Evolutionary conservation across 2,797 vertebrate species (phyloP), one percentile per base, ranked within the genome.

Genomic region (Dallia pectoralis): DNA sequence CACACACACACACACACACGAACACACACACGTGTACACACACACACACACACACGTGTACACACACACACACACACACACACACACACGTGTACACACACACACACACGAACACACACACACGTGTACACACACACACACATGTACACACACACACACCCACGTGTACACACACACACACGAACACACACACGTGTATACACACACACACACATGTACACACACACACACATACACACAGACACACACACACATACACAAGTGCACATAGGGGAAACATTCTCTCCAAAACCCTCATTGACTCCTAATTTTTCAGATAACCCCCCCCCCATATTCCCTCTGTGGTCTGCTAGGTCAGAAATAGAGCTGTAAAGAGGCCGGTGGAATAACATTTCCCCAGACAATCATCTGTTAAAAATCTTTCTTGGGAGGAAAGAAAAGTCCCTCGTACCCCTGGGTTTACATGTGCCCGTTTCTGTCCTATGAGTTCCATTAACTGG

Each of bases 231-330:
- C 30, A 65, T 64, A 30, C 67, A 27, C 53, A 68, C 33, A 53
- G 9, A 44, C 77, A 51, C 27, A 36, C 30, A 33, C 32, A 70
- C 19, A 36, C 32, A 59, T 32, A 18, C 51, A 70, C 51, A 59
- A 30, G 59, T 51, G 25, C 69, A 48, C 36, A 73, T 29, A 67
- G 29, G 40, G 29, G 27, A 40, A 6, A 69, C 11, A 69, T 15
- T 77, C 83, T 87, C 82, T 81, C 86, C 67, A 40, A 73, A 78
- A 78, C 67, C 67, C 73, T 76, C 32, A 81, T 81, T 85, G 65
- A 79, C 69, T 82, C 44, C 74, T 81, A 56, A 67, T 82, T 81
- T 85, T 82, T 70, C 70, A 76, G 64, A 33, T 48, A 49, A 71
- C 49, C 66, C 63, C 47, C 70, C 11, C 67, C 30, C 75, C 73